A percentile compares a stretch with the other conserved stretches of the same genome.
Conservation (phyloP, 2,113 vertebrate genomes). For the Nicator chloris region DNA sequence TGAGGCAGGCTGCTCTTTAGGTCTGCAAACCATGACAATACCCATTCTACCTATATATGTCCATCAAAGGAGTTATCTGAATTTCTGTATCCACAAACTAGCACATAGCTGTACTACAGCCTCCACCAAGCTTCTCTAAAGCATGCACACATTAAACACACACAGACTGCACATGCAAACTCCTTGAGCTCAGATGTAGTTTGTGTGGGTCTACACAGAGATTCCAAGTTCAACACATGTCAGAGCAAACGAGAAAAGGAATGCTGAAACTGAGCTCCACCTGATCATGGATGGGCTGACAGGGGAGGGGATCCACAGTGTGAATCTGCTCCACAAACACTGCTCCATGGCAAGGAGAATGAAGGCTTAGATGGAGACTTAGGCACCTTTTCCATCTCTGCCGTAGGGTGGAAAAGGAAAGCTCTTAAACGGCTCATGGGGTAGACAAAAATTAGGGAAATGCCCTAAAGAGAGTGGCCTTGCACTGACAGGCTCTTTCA, state of each 20-base stretch:
- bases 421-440: not conserved
- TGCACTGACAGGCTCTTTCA: not conserved
- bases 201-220: not conserved
- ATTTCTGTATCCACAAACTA: not conserved
- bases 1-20: not conserved
- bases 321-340: not conserved
- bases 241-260: not conserved
- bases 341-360: not conserved
- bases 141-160: not conserved
- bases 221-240: not conserved
- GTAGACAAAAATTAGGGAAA: not conserved
- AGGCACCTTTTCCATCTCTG: not conserved
- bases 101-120: not conserved
- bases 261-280: not conserved
- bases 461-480: not conserved
- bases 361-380: not conserved
- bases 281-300: not conserved
- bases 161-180: not conserved
- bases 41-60: not conserved
- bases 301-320: not conserved
- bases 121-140: not conserved
- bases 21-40: not conserved
- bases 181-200: not conserved
- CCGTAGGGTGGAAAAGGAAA: not conserved
- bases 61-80: not conserved